Percentiles rank a stretch among this genome's conserved stretches.
phyloP scores from a whole-genome alignment of 2,113 vertebrate genomes.

The Phyllopteryx taeniolatus region DNA sequence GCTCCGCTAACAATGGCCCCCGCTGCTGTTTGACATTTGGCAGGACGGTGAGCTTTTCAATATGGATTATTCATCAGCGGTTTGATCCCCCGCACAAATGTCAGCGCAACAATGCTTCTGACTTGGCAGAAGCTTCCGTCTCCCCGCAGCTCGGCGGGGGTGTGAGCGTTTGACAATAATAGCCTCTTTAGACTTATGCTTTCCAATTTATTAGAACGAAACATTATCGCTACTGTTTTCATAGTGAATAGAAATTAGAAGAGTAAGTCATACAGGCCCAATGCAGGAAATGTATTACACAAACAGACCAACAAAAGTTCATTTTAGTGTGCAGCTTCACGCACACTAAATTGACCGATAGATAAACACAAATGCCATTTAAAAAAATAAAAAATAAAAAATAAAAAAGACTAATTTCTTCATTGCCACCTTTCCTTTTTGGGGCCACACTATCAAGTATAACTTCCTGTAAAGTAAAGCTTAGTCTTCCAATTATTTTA shows the following conservation, averaged over 20 bases:
- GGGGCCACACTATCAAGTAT: no score
- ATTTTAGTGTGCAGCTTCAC: constrained; percentile 6
- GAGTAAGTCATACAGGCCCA: not conserved
- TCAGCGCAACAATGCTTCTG: constrained; percentile 56
- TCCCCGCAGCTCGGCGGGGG: constrained; percentile 40
- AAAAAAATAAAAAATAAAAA: no score
- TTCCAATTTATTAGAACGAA: constrained; percentile 17
- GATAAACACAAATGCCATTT: not conserved
- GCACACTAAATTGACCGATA: not conserved
- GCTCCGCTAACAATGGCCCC: constrained; percentile 47
- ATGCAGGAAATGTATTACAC: not conserved
- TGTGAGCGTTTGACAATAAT: constrained; percentile 44
- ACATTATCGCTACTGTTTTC: constrained; percentile 10
- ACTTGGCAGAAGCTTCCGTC: constrained; percentile 44
- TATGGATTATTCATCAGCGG: constrained; percentile 62
- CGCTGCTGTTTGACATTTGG: constrained; percentile 67
- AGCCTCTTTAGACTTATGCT: constrained; percentile 31
- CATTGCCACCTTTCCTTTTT: no score
- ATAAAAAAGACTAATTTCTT: no score
- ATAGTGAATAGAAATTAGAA: constrained; percentile 11
- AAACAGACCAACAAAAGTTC: constrained; percentile 10
- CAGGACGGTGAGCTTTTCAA: constrained; percentile 59
- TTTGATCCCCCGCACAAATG: constrained; percentile 64
- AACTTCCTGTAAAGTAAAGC: no score
- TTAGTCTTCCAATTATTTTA: no score